Conservation (phyloP, 2,888 invertebrate genomes). For the Byasa hedistus region DNA sequence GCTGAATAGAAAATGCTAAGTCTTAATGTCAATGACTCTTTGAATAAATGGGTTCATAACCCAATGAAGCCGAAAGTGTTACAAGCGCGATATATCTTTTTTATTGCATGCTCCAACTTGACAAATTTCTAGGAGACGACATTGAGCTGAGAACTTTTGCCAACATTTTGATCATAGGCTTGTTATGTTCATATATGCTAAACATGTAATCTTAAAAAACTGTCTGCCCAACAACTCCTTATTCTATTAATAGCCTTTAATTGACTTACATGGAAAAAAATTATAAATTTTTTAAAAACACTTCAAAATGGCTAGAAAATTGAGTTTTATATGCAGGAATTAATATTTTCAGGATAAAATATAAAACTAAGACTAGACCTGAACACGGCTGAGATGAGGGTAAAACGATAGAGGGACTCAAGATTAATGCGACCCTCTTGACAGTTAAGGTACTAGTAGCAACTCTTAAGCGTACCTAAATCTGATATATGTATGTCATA, state of each 20-base stretch:
- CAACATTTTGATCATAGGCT: background rate
- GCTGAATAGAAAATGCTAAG: slow-evolving; percentile 7
- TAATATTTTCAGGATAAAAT: slow-evolving; percentile 26
- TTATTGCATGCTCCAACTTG: slow-evolving; percentile 45
- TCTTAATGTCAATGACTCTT: slow-evolving; percentile 37
- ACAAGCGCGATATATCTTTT: slow-evolving; percentile 49
- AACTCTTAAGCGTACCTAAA: slow-evolving; percentile 16
- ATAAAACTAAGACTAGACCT: slow-evolving; percentile 18
- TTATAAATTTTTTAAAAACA: no score
- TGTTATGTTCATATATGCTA: background rate
- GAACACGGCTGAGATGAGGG: slow-evolving; percentile 16
- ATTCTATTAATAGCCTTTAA: no score
- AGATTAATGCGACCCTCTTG: slow-evolving; percentile 29
- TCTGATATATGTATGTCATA: slow-evolving; percentile 16
- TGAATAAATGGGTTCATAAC: slow-evolving; percentile 43
- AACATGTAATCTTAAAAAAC: no score
- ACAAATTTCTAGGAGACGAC: slow-evolving; percentile 43
- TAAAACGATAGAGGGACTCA: slow-evolving; percentile 18
- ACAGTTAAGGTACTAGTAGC: slow-evolving; percentile 24
- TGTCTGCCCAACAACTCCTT: no score
- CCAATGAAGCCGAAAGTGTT: slow-evolving; percentile 44
- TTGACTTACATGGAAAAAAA: no score
- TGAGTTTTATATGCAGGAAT: background rate
- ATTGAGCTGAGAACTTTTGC: slow-evolving; percentile 6
- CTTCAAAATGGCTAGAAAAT: background rate